Percentiles rank a stretch among this genome's conserved stretches.
Evolutionary conservation across 2,797 vertebrate species (phyloP).

Genomic region (Urocyon cinereoargenteus): DNA sequence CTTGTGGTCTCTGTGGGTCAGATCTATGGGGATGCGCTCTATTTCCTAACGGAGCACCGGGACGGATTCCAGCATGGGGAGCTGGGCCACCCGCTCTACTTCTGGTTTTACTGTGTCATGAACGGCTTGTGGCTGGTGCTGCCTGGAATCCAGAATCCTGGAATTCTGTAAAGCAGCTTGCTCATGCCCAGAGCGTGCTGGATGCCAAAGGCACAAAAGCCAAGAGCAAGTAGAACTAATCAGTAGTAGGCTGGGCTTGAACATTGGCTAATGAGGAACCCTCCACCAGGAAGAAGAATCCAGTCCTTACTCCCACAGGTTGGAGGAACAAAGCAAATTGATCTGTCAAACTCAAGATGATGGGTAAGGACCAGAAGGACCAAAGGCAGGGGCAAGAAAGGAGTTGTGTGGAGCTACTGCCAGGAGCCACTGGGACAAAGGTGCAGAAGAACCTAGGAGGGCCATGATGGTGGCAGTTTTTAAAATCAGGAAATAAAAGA

Average conservation of each 20-base stretch:
- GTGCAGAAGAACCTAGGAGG: not conserved
- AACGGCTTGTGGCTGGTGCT: conserved; percentile 93
- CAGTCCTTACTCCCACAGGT: not conserved
- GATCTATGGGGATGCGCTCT: conserved; percentile 93
- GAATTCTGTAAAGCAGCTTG: conserved; percentile 91
- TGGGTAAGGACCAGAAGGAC: not conserved
- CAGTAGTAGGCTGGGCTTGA: not conserved
- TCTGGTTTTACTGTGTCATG: conserved; percentile 97
- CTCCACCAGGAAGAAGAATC: not conserved
- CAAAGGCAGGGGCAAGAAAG: not conserved
- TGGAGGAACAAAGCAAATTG: not conserved
- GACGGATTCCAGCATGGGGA: conserved; percentile 93
- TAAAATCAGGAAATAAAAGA: conserved; percentile 74
- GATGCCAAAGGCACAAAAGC: conserved; percentile 81
- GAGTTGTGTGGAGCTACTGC: not conserved
- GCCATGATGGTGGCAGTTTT: not conserved
- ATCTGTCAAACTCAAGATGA: not conserved
- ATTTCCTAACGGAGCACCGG: conserved; percentile 93
- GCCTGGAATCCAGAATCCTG: conserved; percentile 88
- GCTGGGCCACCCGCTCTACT: conserved; percentile 93
- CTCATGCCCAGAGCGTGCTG: conserved; percentile 86
- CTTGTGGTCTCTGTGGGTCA: conserved; percentile 94
- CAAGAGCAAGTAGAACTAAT: conserved; percentile 82
- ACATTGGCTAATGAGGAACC: not conserved
- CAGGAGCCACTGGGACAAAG: not conserved